These are phyloP conservation scores for Trissolcus japonicus DNA, from an alignment of 2,888 invertebrate genomes.

Conservation along the genomic window DNA sequence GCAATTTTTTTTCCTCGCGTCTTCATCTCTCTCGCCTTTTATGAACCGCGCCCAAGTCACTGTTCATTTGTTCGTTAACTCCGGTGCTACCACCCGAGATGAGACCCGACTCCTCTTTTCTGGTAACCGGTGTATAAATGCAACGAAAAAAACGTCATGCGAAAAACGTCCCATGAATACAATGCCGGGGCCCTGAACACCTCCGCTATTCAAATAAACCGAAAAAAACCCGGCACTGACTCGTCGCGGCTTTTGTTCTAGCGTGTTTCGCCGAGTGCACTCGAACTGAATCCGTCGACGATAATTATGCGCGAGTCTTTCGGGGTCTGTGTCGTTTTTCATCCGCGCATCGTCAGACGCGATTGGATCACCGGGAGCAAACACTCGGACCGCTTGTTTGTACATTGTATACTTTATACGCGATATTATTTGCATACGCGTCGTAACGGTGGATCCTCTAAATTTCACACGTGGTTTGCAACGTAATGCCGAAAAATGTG, in stretches of 20 bases:
- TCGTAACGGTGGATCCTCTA: slow-evolving; percentile 41
- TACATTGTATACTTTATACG: slow-evolving; percentile 51
- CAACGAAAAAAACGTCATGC: too few species aligned
- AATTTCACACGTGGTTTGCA: slow-evolving; percentile 42
- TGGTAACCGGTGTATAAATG: too few species aligned
- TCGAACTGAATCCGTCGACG: too few species aligned
- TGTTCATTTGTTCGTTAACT: slow-evolving; percentile 39
- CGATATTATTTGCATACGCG: slow-evolving; percentile 48
- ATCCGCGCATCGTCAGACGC: slow-evolving; percentile 21
- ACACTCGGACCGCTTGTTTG: slow-evolving; percentile 47
- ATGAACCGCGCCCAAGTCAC: slow-evolving; percentile 30
- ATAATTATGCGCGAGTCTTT: too few species aligned
- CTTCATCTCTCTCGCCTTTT: slow-evolving; percentile 35
- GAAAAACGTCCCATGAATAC: slow-evolving; percentile 60
- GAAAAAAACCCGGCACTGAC: neutral
- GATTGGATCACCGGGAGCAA: slow-evolving; percentile 28
- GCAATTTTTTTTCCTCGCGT: slow-evolving; percentile 41
- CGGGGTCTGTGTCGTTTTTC: slow-evolving; percentile 39
- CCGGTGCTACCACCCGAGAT: neutral
- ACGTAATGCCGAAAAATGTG: slow-evolving; percentile 52
- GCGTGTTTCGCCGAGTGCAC: too few species aligned
- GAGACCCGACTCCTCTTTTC: slow-evolving; percentile 8
- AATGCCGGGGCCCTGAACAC: slow-evolving; percentile 59
- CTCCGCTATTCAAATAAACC: slow-evolving; percentile 11
- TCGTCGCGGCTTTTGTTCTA: too few species aligned